phyloP scores from a whole-genome alignment of 2,888 invertebrate genomes.

The Limenitis camilla region DNA sequence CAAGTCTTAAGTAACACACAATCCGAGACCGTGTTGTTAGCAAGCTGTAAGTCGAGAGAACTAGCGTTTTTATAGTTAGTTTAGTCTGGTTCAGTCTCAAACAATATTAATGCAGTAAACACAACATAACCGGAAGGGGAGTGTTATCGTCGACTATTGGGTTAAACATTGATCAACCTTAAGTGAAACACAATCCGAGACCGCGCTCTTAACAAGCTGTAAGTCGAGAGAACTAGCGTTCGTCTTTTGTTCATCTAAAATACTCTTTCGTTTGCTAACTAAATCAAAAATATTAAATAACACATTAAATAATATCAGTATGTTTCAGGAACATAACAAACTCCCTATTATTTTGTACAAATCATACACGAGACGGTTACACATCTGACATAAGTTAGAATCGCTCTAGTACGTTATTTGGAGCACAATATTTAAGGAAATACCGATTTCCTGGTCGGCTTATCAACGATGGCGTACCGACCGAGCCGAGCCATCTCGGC shows the following conservation, averaged over 20 bases:
- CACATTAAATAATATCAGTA: too few species aligned
- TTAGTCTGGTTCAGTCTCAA: too few species aligned
- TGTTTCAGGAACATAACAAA: too few species aligned
- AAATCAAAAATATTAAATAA: too few species aligned
- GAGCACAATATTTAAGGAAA: conserved; percentile 32
- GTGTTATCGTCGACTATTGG: conserved; percentile 31
- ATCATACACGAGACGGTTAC: too few species aligned
- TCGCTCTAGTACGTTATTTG: conserved; percentile 3
- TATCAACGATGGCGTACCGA: conserved; percentile 24
- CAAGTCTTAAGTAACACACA: conserved; percentile 41
- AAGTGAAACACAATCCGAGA: conserved; percentile 35
- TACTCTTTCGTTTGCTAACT: too few species aligned
- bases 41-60: conserved; percentile 8
- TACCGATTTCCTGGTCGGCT: conserved; percentile 36
- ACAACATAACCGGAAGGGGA: conserved; percentile 14
- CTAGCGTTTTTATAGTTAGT: background rate
- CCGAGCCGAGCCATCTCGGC: conserved; percentile 14
- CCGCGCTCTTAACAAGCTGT: background rate
- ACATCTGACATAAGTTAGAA: too few species aligned
- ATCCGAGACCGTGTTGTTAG: conserved; percentile 17
- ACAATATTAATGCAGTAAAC: conserved; percentile 10
- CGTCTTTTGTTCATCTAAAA: too few species aligned
- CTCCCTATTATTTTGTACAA: too few species aligned
- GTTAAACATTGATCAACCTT: conserved; percentile 41
- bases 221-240: conserved; percentile 5